These are phyloP conservation scores for Epirrita christyi DNA, from an alignment of 2,888 invertebrate genomes.

Conservation along the genomic window DNA sequence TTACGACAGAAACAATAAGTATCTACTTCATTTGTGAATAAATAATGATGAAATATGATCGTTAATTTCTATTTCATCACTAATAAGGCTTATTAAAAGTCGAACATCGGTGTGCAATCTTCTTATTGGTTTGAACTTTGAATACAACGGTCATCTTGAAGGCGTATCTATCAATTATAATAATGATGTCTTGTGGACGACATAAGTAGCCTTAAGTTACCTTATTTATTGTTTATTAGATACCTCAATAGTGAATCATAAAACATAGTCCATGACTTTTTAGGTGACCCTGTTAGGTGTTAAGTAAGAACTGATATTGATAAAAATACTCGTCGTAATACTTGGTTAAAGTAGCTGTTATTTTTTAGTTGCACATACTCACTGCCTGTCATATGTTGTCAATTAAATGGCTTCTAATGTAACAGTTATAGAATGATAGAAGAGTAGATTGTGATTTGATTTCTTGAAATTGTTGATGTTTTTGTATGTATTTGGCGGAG, in stretches of 20 bases:
- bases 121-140: constrained; percentile 46
- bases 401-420: constrained; percentile 48
- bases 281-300: constrained; percentile 61
- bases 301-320: constrained; percentile 82
- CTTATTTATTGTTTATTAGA: constrained; percentile 69
- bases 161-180: constrained; percentile 18
- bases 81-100: constrained; percentile 22
- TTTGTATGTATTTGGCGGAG: constrained; percentile 73
- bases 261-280: constrained; percentile 48
- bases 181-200: constrained; percentile 34
- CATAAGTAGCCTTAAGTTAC: constrained; percentile 3
- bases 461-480: constrained; percentile 74
- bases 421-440: constrained; percentile 44
- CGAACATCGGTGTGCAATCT: constrained; percentile 50
- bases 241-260: constrained; percentile 50
- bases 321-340: constrained; percentile 60
- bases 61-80: not conserved
- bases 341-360: constrained; percentile 36
- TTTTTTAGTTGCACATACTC: constrained; percentile 37
- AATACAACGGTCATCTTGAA: constrained; percentile 35
- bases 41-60: constrained; percentile 13
- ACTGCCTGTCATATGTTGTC: constrained; percentile 55
- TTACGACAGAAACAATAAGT: too few species aligned
- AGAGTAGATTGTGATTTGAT: constrained; percentile 55
- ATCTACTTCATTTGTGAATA: not conserved